Percentiles rank a stretch among this genome's conserved stretches.
phyloP scores from a whole-genome alignment of 2,888 invertebrate genomes.

The Hemistola chrysoprasaria region DNA sequence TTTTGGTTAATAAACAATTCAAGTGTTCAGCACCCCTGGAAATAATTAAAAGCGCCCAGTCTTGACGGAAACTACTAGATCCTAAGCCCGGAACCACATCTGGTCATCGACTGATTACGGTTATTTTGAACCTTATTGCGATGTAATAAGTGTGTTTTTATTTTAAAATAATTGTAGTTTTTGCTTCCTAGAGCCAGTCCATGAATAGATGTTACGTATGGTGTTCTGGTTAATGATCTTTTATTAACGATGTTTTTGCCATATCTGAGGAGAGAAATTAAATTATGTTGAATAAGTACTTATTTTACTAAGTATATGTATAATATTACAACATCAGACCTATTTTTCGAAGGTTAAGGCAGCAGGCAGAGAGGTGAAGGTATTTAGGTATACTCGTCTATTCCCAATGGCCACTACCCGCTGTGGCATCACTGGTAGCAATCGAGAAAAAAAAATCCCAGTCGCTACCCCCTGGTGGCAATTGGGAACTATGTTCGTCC shows the following conservation, averaged over 20 bases:
- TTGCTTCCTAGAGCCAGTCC: constrained; percentile 13
- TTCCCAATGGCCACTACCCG: no score
- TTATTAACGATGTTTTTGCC: background rate
- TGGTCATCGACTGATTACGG: background rate
- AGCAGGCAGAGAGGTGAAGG: no score
- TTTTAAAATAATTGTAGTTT: constrained; percentile 6
- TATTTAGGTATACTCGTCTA: no score
- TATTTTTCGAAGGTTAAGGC: no score
- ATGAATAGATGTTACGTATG: constrained; percentile 15
- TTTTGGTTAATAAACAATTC: no score
- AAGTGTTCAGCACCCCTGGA: constrained; percentile 45
- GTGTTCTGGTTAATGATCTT: constrained; percentile 1
- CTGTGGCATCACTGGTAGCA: no score
- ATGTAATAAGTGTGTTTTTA: background rate
- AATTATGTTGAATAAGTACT: no score
- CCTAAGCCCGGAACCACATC: constrained; percentile 50
- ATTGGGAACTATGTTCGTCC: no score
- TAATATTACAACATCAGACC: no score
- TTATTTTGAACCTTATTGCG: constrained; percentile 10
- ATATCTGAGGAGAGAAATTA: background rate
- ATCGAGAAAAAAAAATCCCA: no score
- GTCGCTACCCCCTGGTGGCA: no score
- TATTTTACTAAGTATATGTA: no score
- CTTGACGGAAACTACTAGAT: constrained; percentile 52
- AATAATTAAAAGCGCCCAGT: constrained; percentile 56